phyloP scores from a whole-genome alignment of 2,888 invertebrate species.

The Phrixothrix hirtus region DNA sequence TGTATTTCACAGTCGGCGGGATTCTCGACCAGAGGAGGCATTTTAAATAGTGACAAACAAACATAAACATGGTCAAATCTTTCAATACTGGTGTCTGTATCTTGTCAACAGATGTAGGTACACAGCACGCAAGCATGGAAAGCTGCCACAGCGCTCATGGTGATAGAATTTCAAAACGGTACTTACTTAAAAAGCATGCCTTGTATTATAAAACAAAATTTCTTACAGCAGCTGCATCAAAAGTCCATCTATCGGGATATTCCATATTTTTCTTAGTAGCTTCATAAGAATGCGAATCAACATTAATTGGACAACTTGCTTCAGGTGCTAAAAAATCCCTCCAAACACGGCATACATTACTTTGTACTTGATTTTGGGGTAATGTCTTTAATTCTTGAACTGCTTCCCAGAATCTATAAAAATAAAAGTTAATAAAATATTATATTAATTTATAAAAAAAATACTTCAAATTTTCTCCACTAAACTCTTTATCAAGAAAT shows the following conservation, averaged over 20 bases:
- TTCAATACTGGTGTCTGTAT: no score
- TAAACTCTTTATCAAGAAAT: slow-evolving; percentile 97
- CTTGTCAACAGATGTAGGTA: no score
- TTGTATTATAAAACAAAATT: slow-evolving; percentile 10
- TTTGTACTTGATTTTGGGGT: slow-evolving; percentile 81
- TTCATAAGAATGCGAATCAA: slow-evolving; percentile 91
- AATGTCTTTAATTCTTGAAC: slow-evolving; percentile 90
- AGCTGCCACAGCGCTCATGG: no score
- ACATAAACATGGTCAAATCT: no score
- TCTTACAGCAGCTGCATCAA: slow-evolving; percentile 94
- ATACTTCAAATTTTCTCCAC: slow-evolving; percentile 96
- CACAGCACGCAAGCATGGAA: no score
- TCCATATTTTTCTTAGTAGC: slow-evolving; percentile 79
- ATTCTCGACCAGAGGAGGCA: no score
- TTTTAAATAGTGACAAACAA: no score
- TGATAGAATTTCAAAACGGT: no score
- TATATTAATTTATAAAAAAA: background rate
- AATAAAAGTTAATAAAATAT: background rate
- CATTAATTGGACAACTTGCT: slow-evolving; percentile 95
- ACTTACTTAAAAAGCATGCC: no score
- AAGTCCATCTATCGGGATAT: slow-evolving; percentile 88
- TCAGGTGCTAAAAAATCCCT: slow-evolving; percentile 91
- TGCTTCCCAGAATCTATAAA: slow-evolving; percentile 88
- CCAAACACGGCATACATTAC: slow-evolving; percentile 86
- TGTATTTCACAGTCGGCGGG: no score